phyloP scores from a whole-genome alignment of 2,888 invertebrate genomes.

The Drosophila parthenogenetica region DNA sequence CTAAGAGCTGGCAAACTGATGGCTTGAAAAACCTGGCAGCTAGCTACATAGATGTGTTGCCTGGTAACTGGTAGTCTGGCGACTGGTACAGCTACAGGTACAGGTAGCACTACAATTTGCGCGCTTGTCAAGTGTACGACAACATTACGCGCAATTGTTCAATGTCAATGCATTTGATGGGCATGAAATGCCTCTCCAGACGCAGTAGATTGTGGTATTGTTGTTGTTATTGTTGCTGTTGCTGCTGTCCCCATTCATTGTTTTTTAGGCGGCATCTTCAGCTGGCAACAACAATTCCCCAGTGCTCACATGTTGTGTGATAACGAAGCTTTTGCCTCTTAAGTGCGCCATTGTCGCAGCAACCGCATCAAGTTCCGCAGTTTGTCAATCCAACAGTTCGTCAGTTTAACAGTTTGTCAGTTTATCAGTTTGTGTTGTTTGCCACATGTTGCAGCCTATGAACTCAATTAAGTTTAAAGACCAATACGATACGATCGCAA shows the following conservation, averaged over 20 bases:
- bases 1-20: slow-evolving; percentile 15
- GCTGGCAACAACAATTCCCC: slow-evolving; percentile 68
- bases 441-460: slow-evolving; percentile 31
- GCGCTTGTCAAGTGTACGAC: slow-evolving; percentile 81
- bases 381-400: slow-evolving; percentile 1
- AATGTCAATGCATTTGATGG: slow-evolving; percentile 81
- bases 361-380: slow-evolving; percentile 14
- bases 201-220: slow-evolving; percentile 43
- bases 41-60: background rate
- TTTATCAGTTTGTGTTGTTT: slow-evolving; percentile 1
- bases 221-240: no score
- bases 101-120: slow-evolving; percentile 77
- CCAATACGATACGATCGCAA: slow-evolving; percentile 34
- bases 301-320: slow-evolving; percentile 78
- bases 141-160: slow-evolving; percentile 82
- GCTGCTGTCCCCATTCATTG: slow-evolving; percentile 67
- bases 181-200: slow-evolving; percentile 71
- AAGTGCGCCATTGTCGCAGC: slow-evolving; percentile 65
- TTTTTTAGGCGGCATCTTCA: slow-evolving; percentile 58
- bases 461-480: slow-evolving; percentile 27
- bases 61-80: slow-evolving; percentile 1
- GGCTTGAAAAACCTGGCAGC: slow-evolving; percentile 5
- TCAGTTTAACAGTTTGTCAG: slow-evolving; percentile 1
- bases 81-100: slow-evolving; percentile 6
- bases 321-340: slow-evolving; percentile 65